phyloP scores from a whole-genome alignment of 2,888 invertebrate species.

The Eulithis prunata region DNA sequence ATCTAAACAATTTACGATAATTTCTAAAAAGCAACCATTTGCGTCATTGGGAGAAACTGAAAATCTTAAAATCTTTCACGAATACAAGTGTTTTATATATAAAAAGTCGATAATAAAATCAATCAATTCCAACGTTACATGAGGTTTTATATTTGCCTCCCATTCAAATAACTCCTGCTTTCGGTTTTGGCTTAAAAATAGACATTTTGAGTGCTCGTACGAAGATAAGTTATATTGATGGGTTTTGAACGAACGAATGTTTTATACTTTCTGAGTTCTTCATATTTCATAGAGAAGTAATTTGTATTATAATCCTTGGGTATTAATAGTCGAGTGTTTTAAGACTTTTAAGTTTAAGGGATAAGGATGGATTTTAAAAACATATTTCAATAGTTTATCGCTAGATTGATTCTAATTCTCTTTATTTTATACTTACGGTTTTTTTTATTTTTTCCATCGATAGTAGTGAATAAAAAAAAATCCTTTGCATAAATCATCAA shows the following conservation, averaged over 20 bases:
- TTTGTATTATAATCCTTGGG: constrained; percentile 56
- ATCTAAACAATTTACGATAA: constrained; percentile 20
- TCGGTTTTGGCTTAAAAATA: constrained; percentile 77
- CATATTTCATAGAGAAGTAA: constrained; percentile 53
- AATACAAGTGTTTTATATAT: constrained; percentile 67
- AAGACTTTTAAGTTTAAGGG: constrained; percentile 34
- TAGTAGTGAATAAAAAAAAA: too few species aligned
- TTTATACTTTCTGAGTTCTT: constrained; percentile 60
- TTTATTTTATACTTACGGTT: too few species aligned
- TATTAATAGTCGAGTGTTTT: constrained; percentile 47
- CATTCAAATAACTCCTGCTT: constrained; percentile 44
- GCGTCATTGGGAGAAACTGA: constrained; percentile 41
- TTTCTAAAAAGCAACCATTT: constrained; percentile 32
- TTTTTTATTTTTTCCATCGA: too few species aligned
- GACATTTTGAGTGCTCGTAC: constrained; percentile 76
- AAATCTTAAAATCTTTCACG: constrained; percentile 56
- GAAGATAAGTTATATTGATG: constrained; percentile 78
- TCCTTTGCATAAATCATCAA: too few species aligned
- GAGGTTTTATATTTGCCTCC: constrained; percentile 70
- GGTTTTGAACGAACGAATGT: constrained; percentile 66
- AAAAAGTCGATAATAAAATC: constrained; percentile 75
- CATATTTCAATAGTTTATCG: too few species aligned
- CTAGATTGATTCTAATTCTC: too few species aligned
- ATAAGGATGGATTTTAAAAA: background rate
- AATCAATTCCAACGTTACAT: constrained; percentile 75